Base-by-base conservation (phyloP, 2,797 vertebrate species). In the Enteromius unitaeniatus region DNA sequence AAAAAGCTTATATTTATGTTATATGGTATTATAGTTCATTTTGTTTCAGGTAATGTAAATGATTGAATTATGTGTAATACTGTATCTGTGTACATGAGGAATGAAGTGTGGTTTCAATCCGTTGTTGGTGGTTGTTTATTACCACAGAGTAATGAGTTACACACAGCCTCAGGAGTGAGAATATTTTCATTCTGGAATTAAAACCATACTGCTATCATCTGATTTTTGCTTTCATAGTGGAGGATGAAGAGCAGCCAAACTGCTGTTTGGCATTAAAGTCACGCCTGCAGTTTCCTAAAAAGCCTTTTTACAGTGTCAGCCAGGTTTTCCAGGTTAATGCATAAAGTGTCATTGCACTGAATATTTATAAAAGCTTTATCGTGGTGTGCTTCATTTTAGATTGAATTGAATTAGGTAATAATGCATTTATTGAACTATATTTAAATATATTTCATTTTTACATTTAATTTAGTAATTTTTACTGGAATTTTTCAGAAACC, bases 181-280 rank as follows among this genome's bases (percentile, higher is more conserved):
- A 23, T 40, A 19, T 68, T 53, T 68, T 79, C 31, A 79, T 40
- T 67, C 45, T 53, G 78, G 68, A 79, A 67, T 79, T 68, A 79
- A 37, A 79, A 53, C 62, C 45, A 37, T 53, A 47, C 28, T 37
- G 62, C 47, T 28, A 49, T 79, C 62, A 53, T 67, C 75, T 62
- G 23, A 26, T 28, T 78, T 75, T 62, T 47, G n/a, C 68, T 70
- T 40, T 47, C 40, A 70, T 26, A 15, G 26, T 28, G 8, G 28
- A 51, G 47, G 17, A 74, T 37, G 47, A 47, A 37, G 19, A 79
- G 64, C 78, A 37, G 23, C 58, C 58, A 78, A 78, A 78, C 58
- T 14, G 10, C 37, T 47, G 40, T 78, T 45, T 78, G 75, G 15
- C 75, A 78, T 28, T 78, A 62, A 78, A 62, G 11, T 64, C 55